phyloP scores from a whole-genome alignment of 1,140 invertebrate species.

The Pseudomyrmex pallidus region DNA sequence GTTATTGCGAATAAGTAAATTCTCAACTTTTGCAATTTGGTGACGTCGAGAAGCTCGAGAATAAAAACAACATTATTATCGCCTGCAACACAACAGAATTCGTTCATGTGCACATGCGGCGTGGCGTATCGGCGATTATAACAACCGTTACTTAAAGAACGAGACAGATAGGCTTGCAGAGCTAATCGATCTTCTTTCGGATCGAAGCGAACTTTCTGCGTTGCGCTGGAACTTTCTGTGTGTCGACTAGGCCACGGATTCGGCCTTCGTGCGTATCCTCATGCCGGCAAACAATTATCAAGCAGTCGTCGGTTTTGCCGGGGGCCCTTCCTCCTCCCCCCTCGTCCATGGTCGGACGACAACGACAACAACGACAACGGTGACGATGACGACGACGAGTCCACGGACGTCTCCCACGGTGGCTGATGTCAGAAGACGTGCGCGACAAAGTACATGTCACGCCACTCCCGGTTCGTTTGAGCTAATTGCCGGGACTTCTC shows the following conservation, averaged over 20 bases:
- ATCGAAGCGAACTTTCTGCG: slow-evolving; percentile 30
- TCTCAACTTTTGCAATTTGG: no score
- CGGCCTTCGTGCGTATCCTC: slow-evolving; percentile 51
- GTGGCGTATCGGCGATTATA: not conserved
- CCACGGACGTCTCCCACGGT: slow-evolving; percentile 71
- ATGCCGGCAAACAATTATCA: slow-evolving; percentile 56
- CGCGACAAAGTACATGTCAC: slow-evolving; percentile 84
- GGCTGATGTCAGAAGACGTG: slow-evolving; percentile 78
- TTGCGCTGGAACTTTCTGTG: slow-evolving; percentile 22
- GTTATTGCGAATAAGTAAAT: no score
- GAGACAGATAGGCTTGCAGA: slow-evolving; percentile 21
- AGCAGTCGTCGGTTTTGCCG: slow-evolving; percentile 41
- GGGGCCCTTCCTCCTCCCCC: not conserved
- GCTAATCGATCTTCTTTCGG: slow-evolving; percentile 46
- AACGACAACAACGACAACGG: slow-evolving; percentile 29
- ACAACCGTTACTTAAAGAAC: not conserved
- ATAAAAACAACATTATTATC: no score
- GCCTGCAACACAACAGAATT: not conserved
- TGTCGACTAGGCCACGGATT: slow-evolving; percentile 39
- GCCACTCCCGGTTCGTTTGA: slow-evolving; percentile 82
- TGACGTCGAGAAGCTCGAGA: no score
- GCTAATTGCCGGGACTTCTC: slow-evolving; percentile 77
- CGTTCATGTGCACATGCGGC: not conserved
- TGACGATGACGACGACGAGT: slow-evolving; percentile 15
- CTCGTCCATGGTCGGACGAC: slow-evolving; percentile 11